Base-by-base conservation (phyloP, 2,888 invertebrate genomes). In the Fabriciana adippe region DNA sequence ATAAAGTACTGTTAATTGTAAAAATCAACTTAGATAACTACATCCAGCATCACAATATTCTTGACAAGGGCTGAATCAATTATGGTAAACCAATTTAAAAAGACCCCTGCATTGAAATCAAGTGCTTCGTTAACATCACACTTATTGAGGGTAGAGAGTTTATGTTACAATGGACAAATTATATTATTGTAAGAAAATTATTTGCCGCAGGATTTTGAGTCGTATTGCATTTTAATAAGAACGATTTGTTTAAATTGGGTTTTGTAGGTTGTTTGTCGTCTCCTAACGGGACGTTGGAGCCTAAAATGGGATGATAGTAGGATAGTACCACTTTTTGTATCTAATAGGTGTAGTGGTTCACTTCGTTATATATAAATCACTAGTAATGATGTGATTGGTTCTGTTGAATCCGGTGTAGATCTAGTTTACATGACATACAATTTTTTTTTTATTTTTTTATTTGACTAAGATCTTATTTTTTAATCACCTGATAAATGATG, bases 231-330 rank as follows among this genome's bases (percentile, higher is more conserved):
- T 21, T 51, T 3, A 26, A 51, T 70, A 72, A 60, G 55, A 55
- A 41, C 16, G n/a, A 67, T 61, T 72, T 55, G 41, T 35, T 57
- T 14, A 54, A 26, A 45, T 59, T 13, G 21, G 6, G 21, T 59
- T 75, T 76, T 70, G 61, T 72, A 65, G 67, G 67, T 56, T 67
- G 66, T 68, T 59, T 57, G 51, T 53, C 69, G 74, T 61, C 66
- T 69, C 66, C 64, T 84, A 86, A 86, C 86, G 86, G 86, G 78
- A 79, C 69, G 66, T 41, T 51, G 53, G 51, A 50, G 64, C 83
- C 84, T 80, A 79, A 83, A 84, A 86, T 82, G 82, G 85, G 80
- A 76, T 75, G 81, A 78, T 78, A 76, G 77, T 78, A 78, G 79
- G 78, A 78, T 80, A 51, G 65, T 51, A 21, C 63, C 14, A 66